These are phyloP conservation scores for Nephrotoma appendiculata DNA, from an alignment of 2,888 invertebrate species.

Conservation along the genomic window DNA sequence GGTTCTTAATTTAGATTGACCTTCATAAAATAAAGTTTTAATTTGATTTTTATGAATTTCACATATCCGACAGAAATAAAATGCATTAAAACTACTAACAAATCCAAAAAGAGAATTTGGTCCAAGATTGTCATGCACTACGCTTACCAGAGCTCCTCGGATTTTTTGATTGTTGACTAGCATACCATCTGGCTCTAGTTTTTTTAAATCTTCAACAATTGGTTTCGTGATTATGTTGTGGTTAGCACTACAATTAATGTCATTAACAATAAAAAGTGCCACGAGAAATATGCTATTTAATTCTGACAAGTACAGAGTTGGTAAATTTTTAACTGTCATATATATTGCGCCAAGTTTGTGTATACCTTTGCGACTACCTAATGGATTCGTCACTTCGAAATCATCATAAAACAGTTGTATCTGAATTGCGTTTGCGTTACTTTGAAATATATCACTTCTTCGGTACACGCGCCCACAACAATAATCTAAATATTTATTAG, in stretches of 20 bases:
- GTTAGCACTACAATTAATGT: too few relatives aligned
- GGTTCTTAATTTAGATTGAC: not conserved
- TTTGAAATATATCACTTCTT: constrained; percentile 1
- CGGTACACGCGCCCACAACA: not conserved
- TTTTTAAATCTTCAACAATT: constrained; percentile 8
- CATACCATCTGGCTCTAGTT: constrained; percentile 3
- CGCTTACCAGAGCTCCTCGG: not conserved
- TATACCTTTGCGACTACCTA: constrained; percentile 11
- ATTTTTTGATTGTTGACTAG: not conserved
- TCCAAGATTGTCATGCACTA: constrained; percentile 11
- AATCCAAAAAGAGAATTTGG: constrained; percentile 8
- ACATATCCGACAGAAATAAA: constrained; percentile 8
- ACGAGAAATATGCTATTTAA: constrained; percentile 1
- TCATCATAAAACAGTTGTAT: constrained; percentile 1
- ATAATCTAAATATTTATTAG: not conserved
- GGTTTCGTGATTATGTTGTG: constrained; percentile 6
- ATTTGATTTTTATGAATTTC: constrained; percentile 9
- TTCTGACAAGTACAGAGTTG: constrained; percentile 7
- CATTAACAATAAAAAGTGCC: too few relatives aligned
- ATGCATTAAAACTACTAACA: constrained; percentile 5
- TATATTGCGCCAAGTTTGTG: constrained; percentile 13
- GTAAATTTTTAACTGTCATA: constrained; percentile 9
- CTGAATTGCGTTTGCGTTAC: constrained; percentile 5
- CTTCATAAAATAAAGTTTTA: constrained; percentile 6
- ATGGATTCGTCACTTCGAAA: constrained; percentile 7